A percentile compares a stretch with the other conserved stretches of the same genome.
These are phyloP conservation scores for Platichthys stellatus DNA, from an alignment of 2,113 vertebrate genomes.

Conservation along the genomic window DNA sequence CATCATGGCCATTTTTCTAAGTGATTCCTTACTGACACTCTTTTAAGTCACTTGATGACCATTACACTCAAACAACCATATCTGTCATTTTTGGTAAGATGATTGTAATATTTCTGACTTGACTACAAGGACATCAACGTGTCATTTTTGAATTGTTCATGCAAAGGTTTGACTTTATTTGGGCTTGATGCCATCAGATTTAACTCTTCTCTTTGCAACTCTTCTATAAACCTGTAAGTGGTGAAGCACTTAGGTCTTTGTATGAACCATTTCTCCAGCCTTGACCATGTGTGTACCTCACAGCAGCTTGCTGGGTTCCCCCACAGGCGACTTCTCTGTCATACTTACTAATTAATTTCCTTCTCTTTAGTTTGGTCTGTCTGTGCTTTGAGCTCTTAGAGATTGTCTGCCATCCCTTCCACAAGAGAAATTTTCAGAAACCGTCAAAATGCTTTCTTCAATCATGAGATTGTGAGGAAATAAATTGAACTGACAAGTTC, in stretches of 20 bases:
- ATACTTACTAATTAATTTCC: neutral
- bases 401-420: neutral
- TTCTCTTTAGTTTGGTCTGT: neutral
- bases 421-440: neutral
- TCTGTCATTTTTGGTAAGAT: conserved; percentile 6
- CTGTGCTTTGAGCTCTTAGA: neutral
- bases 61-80: neutral
- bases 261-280: too few species aligned
- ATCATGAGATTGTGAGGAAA: neutral
- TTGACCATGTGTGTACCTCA: too few species aligned
- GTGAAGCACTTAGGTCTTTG: too few species aligned
- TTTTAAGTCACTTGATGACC: too few species aligned
- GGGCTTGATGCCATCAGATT: neutral
- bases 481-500: neutral
- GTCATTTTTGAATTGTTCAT: conserved; percentile 9
- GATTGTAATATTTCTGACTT: conserved; percentile 20
- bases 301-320: too few species aligned
- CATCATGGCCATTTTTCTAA: neutral
- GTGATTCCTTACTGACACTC: neutral
- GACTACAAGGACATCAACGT: neutral
- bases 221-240: neutral
- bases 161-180: conserved; percentile 5
- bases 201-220: neutral
- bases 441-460: neutral
- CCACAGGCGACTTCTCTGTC: too few species aligned